Evolutionary conservation across 2,797 vertebrate genomes (phyloP), one percentile per base, ranked within the genome.

Genomic region (Hemibagrus guttatus): DNA sequence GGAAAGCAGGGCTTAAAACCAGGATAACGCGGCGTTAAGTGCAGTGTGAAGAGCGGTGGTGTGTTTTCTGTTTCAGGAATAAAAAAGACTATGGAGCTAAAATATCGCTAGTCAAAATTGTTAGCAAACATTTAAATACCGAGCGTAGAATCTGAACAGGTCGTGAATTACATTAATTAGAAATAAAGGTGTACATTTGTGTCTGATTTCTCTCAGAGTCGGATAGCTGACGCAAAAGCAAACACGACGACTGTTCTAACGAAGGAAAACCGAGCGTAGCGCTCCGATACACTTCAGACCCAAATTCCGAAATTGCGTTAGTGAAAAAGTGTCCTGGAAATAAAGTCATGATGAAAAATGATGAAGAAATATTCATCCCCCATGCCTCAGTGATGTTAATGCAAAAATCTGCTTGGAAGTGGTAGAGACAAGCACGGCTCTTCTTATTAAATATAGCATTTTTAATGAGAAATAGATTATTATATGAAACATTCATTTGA

Each of bases 401-500:
- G 42, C 71, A 61, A 42, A 61, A 39, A 59, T 12, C 12, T 28
- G 56, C 26, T 82, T 63, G 78, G 84, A 91, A 91, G 92, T 54
- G 88, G 93, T 91, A 96, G 90, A 96, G 94, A 96, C 89, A 93
- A 91, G 91, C 91, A 92, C 92, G 91, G 93, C 92, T 93, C 94
- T 93, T 95, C 93, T 94, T 96, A 96, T 96, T 96, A 96, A 96
- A 96, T 96, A 96, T 96, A 96, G 95, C 94, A 92, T 96, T 96
- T 87, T 96, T 96, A 96, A 96, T 96, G 95, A 95, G 95, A 96
- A 96, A 96, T 95, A 95, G 95, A 96, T 93, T 96, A 96, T 95
- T 95, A 96, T 96, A 95, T 96, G 95, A 96, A 95, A 96, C 95
- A 96, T 96, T 96, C 95, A 96, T 95, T 96, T 95, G 95, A 96